Evolutionary conservation across 2,888 invertebrate genomes (phyloP), one percentile per base, ranked within the genome.

Genomic region (Lithophane semibrunnea): DNA sequence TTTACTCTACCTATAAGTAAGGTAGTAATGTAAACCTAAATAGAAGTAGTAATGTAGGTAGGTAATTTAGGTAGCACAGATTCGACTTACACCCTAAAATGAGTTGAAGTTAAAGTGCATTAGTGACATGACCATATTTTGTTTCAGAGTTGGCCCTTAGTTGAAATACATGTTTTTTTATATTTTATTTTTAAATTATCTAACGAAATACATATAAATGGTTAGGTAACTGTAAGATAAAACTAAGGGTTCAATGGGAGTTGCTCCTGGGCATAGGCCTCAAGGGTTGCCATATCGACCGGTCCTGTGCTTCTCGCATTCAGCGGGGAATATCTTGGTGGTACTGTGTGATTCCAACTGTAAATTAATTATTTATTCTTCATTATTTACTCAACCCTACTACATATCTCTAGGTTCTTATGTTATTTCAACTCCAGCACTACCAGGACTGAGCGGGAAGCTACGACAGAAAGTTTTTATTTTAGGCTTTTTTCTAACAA

Each of bases 41-140:
- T 37, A 37, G 4, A 37, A 5, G 37, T 37, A 37, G 37, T 37
- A 37, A 5, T 37, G 37, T 37, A 37, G 5, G 37, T 37, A 37
- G 37, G 37, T 37, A 3, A 37, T 37, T 37, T 5, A 18, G 12
- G 13, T 72, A 37, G 18, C 49, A 18, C 42, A 72, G 37, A 49
- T 49, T 47, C 8, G 12, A 8, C n/a, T 71, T 71, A 47, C 29
- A 21, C 21, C 24, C 29, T 70, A 16, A 49, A 44, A 10, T 47
- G 7, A 7, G n/a, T 47, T 71, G 69, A 64, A 70, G 5, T 47
- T 13, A n/a, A 42, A 63, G n/a, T 69, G 42, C 24, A 24, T 65
- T 66, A 47, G 1, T 16, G 13, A 65, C 24, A 24, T 18, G 2
- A 69, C 29, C 21, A n/a, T 3, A 24, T 2, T 37, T 3, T 29